A percentile compares a stretch with the other conserved stretches of the same genome.
Conservation (phyloP, 2,113 vertebrate species). For the Halcyon senegalensis region DNA sequence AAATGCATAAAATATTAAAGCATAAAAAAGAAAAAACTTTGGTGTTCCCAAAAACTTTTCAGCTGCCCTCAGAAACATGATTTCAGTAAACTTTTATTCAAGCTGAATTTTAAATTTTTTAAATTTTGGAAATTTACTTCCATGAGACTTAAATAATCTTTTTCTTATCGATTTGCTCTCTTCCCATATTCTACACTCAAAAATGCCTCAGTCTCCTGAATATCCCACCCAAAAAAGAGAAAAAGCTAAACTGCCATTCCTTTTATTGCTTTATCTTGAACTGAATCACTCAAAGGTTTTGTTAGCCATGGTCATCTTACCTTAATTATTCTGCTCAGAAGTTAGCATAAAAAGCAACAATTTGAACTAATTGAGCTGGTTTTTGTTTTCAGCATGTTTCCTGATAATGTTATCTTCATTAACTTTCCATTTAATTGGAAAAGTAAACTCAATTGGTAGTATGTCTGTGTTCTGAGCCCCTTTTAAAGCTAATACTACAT, state of each 20-base stretch:
- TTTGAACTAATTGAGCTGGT: neutral
- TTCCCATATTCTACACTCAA: neutral
- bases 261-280: neutral
- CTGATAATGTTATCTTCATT: neutral
- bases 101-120: neutral
- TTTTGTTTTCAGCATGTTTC: neutral
- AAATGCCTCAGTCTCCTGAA: rapidly evolving
- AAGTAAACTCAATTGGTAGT: neutral
- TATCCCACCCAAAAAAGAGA: neutral
- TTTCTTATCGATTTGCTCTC: neutral
- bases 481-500: neutral
- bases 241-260: neutral
- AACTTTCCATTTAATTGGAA: neutral
- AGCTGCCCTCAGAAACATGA: neutral
- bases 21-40: neutral
- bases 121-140: neutral
- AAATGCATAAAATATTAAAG: neutral
- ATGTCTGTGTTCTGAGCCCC: neutral
- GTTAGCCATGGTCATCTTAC: neutral
- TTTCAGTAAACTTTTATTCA: neutral
- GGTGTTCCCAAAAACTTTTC: neutral
- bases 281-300: neutral
- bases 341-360: neutral
- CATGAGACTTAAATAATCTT: neutral
- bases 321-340: neutral